These are phyloP conservation scores for Verasper variegatus DNA, from an alignment of 2,113 vertebrate species.

Conservation along the genomic window DNA sequence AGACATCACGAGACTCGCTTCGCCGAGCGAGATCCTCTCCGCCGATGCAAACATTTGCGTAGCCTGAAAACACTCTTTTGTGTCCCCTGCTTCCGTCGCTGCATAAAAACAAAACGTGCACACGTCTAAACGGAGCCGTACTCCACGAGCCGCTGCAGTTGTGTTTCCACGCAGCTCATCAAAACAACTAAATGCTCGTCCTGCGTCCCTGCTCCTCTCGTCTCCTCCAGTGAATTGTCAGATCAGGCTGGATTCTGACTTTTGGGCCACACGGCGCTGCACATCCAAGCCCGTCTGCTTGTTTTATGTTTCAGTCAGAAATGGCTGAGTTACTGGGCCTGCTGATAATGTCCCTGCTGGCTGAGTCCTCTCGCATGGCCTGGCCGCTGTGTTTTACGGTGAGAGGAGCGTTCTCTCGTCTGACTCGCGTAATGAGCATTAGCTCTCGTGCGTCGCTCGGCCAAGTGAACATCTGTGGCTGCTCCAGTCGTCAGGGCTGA, in stretches of 20 bases:
- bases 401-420: constrained; percentile 16
- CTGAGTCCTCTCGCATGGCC: constrained; percentile 20
- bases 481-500: constrained; percentile 28
- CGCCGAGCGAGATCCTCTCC: neutral
- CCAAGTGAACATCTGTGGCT: constrained; percentile 62
- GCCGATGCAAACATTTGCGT: constrained; percentile 12
- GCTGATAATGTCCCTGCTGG: constrained; percentile 45
- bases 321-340: neutral
- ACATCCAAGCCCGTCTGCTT: constrained; percentile 12
- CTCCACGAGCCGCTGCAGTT: neutral
- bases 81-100: neutral
- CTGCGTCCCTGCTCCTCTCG: constrained; percentile 15
- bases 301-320: constrained; percentile 11
- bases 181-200: constrained; percentile 35
- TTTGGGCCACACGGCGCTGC: neutral
- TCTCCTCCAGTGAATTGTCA: constrained; percentile 63
- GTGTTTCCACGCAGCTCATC: neutral
- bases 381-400: too few relatives aligned
- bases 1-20: neutral
- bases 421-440: constrained; percentile 38
- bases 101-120: neutral
- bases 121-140: constrained; percentile 20
- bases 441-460: constrained; percentile 18
- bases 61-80: neutral
- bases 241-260: constrained; percentile 48